Percentiles rank a stretch among this genome's conserved stretches.
Conservation (phyloP, 1,140 invertebrate genomes). For the Eriocheir sinensis region DNA sequence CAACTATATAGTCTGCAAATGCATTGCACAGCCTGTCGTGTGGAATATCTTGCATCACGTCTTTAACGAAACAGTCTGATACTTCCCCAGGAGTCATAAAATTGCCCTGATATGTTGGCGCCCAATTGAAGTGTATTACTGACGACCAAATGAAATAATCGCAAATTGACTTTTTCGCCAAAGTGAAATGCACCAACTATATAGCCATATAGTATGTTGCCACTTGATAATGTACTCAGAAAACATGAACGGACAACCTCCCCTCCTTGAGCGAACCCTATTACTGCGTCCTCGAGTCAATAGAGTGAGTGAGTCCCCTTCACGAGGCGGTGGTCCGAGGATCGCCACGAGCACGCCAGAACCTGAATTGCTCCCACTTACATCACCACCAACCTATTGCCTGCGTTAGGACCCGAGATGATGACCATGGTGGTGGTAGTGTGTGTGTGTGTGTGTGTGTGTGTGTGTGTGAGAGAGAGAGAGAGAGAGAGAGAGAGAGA, state of each 20-base stretch:
- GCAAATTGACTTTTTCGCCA: too few relatives aligned
- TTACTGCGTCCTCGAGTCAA: too few relatives aligned
- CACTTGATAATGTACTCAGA: too few relatives aligned
- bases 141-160: too few relatives aligned
- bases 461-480: slow-evolving; percentile 29
- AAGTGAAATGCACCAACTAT: too few relatives aligned
- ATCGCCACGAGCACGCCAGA: neutral
- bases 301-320: too few relatives aligned
- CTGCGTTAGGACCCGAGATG: neutral
- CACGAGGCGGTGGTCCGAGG: neutral
- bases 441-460: too few relatives aligned
- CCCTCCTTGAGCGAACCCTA: too few relatives aligned
- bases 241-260: too few relatives aligned
- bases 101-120: too few relatives aligned
- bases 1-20: slow-evolving; percentile 46
- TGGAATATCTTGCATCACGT: slow-evolving; percentile 43
- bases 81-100: slow-evolving; percentile 35
- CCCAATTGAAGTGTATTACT: too few relatives aligned
- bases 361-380: neutral
- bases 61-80: slow-evolving; percentile 29
- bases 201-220: too few relatives aligned
- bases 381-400: neutral
- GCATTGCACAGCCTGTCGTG: neutral
- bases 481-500: slow-evolving; percentile 48
- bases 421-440: neutral